Percentiles rank a stretch among this genome's conserved stretches.
phyloP scores from a whole-genome alignment of 1,140 invertebrate genomes.

The Meteorus sp. region DNA sequence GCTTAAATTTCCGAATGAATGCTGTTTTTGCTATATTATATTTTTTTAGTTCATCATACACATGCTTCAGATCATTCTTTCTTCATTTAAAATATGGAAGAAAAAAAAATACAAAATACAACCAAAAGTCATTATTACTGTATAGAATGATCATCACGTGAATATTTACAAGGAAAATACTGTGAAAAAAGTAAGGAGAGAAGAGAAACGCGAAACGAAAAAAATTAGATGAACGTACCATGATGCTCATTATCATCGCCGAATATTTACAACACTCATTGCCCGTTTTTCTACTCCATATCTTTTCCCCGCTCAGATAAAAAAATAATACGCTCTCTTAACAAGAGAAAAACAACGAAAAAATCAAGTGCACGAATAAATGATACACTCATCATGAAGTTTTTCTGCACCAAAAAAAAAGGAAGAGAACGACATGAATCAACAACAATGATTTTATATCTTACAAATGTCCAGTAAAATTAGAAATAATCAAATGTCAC shows the following conservation, averaged over 20 bases:
- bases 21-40: not conserved
- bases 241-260: conserved; percentile 13
- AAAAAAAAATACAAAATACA: not conserved
- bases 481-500: too few species aligned
- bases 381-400: conserved; percentile 10
- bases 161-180: conserved; percentile 3
- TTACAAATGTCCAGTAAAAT: too few species aligned
- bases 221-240: conserved; percentile 10
- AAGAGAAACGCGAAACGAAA: not conserved
- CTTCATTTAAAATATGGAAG: not conserved
- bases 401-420: too few species aligned
- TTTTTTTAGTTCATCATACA: not conserved
- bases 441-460: too few species aligned
- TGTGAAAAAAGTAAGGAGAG: too few species aligned
- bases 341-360: not conserved
- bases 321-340: conserved; percentile 22
- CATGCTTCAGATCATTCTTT: not conserved
- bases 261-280: conserved; percentile 26
- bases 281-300: too few species aligned
- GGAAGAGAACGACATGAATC: too few species aligned
- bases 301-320: too few species aligned
- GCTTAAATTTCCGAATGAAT: not conserved
- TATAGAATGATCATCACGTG: not conserved
- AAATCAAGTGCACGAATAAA: conserved; percentile 16
- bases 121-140: not conserved